A percentile compares a stretch with the other conserved stretches of the same genome.
Conservation (phyloP, 2,888 invertebrate species). For the Caenorhabditis sp. region DNA sequence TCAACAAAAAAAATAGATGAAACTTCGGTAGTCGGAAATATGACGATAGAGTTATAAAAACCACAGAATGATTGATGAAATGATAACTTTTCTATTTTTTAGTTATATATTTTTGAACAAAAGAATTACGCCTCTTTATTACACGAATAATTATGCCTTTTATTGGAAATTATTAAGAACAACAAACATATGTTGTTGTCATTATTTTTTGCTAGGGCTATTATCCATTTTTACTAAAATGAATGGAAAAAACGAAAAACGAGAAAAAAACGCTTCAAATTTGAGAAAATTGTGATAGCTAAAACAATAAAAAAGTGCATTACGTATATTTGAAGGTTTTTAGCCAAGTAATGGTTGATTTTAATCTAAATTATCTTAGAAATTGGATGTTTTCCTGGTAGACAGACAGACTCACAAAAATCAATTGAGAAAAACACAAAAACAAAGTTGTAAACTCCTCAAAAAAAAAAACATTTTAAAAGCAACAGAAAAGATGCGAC, state of each 20-base stretch:
- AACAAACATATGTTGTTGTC: too few relatives aligned
- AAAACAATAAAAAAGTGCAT: slow-evolving; percentile 1
- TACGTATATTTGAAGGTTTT: background rate
- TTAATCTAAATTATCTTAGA: background rate
- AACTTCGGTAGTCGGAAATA: background rate
- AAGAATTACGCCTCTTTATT: background rate
- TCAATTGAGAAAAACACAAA: background rate
- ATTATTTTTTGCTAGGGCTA: background rate
- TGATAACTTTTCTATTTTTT: background rate
- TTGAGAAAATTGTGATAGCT: background rate
- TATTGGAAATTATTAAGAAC: too few relatives aligned
- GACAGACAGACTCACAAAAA: background rate
- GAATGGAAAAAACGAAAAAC: too few relatives aligned
- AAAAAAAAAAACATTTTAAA: slow-evolving; percentile 1
- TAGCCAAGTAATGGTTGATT: background rate
- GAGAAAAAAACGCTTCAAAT: too few relatives aligned
- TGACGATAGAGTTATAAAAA: background rate
- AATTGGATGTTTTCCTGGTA: background rate
- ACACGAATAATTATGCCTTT: background rate
- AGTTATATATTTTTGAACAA: background rate
- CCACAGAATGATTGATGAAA: background rate
- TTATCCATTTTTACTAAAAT: background rate
- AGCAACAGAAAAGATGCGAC: background rate
- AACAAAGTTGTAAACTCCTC: background rate
- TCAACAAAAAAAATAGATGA: background rate